These are phyloP conservation scores for Drosophila infuscata DNA, from an alignment of 2,888 invertebrate species.

Conservation along the genomic window DNA sequence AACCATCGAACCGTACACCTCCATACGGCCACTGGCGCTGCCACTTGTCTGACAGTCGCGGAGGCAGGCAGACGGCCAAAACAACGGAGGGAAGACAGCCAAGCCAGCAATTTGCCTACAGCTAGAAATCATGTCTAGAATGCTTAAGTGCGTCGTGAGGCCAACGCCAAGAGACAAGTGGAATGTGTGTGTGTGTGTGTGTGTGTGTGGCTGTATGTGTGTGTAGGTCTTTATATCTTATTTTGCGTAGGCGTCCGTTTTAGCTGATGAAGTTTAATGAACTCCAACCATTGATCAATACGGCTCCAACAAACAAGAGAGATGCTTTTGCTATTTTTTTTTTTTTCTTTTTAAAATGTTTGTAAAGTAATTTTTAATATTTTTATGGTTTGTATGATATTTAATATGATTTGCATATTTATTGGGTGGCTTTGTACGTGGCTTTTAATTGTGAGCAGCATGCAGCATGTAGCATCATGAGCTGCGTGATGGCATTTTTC, in stretches of 20 bases:
- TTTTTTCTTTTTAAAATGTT: slow-evolving; percentile 17
- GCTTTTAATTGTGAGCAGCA: slow-evolving; percentile 60
- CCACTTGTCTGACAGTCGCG: slow-evolving; percentile 38
- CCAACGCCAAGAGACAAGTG: slow-evolving; percentile 52
- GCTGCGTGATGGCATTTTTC: slow-evolving; percentile 57
- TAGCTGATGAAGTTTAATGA: slow-evolving; percentile 66
- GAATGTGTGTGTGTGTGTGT: slow-evolving; percentile 9
- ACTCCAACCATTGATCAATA: slow-evolving; percentile 61
- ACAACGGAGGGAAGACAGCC: slow-evolving; percentile 7
- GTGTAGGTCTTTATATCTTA: slow-evolving; percentile 4
- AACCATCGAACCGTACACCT: slow-evolving; percentile 49
- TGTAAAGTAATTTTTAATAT: slow-evolving; percentile 38
- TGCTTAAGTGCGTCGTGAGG: slow-evolving; percentile 64
- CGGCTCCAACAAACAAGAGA: slow-evolving; percentile 31
- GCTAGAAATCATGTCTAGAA: slow-evolving; percentile 76
- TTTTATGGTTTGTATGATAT: slow-evolving; percentile 8
- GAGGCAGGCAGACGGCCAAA: slow-evolving; percentile 11
- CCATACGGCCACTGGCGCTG: slow-evolving; percentile 33
- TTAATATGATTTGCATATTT: slow-evolving; percentile 3
- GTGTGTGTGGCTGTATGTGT: neutral
- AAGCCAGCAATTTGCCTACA: slow-evolving; percentile 61
- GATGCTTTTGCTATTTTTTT: slow-evolving; percentile 22
- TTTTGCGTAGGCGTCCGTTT: slow-evolving; percentile 57
- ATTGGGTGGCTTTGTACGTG: slow-evolving; percentile 40
- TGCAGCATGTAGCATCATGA: slow-evolving; percentile 30